These are phyloP conservation scores for Spondyliosoma cantharus DNA, from an alignment of 2,797 vertebrate species.

Conservation along the genomic window DNA sequence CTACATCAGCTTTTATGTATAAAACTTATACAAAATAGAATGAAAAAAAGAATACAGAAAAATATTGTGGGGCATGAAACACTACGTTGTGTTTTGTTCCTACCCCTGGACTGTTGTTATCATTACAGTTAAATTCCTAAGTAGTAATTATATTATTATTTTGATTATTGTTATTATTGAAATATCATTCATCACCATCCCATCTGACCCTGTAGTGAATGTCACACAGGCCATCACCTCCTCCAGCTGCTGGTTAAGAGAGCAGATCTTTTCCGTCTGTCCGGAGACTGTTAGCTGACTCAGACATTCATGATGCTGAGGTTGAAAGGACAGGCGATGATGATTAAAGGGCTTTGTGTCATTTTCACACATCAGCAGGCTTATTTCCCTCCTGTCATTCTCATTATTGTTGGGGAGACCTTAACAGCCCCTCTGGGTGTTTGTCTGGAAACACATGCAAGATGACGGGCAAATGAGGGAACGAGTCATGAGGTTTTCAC, in stretches of 20 bases:
- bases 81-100: no score
- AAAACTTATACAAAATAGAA: no score
- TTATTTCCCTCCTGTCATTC: slow-evolving; percentile 10
- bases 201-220: background rate
- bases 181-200: background rate
- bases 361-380: slow-evolving; percentile 34
- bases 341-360: slow-evolving; percentile 43
- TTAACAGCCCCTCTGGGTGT: background rate
- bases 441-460: background rate
- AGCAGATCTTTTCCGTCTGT: slow-evolving; percentile 51
- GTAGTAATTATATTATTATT: background rate
- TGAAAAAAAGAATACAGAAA: no score
- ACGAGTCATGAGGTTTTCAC: background rate
- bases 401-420: background rate
- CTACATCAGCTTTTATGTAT: no score
- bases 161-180: background rate
- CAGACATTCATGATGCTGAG: slow-evolving; percentile 32
- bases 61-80: no score
- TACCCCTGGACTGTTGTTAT: background rate
- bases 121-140: background rate
- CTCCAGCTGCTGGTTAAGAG: slow-evolving; percentile 35
- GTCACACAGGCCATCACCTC: background rate
- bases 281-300: slow-evolving; percentile 34
- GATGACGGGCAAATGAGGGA: background rate
- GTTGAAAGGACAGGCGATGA: slow-evolving; percentile 36